Conservation (phyloP, 2,797 vertebrate species). For the Chelon labrosus region DNA sequence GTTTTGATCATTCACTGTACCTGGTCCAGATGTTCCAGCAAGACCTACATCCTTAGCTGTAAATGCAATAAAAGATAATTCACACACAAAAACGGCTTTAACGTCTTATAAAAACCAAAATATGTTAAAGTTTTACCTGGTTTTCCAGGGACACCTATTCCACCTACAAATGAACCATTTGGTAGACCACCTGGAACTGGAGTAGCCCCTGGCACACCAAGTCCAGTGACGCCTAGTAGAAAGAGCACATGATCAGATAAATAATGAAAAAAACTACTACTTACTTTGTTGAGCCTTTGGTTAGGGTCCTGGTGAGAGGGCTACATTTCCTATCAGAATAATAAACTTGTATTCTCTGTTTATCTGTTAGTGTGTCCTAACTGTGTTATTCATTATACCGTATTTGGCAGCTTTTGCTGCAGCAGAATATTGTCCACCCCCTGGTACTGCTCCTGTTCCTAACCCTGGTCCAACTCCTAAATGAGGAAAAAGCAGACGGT, state of each 20-base stretch:
- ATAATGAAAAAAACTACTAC: no score
- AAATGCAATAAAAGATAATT: conserved; percentile 32
- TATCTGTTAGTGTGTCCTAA: no score
- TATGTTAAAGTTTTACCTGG: conserved; percentile 61
- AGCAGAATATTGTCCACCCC: conserved; percentile 43
- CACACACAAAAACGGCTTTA: background rate
- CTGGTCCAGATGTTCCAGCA: conserved; percentile 76
- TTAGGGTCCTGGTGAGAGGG: no score
- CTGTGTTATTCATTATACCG: conserved; percentile 15
- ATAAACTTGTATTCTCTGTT: no score
- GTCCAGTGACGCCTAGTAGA: conserved; percentile 62
- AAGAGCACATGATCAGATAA: background rate
- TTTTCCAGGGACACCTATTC: conserved; percentile 55
- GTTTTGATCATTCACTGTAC: conserved; percentile 52
- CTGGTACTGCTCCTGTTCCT: conserved; percentile 25
- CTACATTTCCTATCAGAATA: no score
- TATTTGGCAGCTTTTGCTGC: conserved; percentile 69
- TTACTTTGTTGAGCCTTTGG: no score
- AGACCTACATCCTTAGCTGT: conserved; percentile 71
- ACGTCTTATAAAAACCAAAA: background rate
- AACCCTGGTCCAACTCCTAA: conserved; percentile 33
- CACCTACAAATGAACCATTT: conserved; percentile 64
- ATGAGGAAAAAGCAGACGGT: background rate
- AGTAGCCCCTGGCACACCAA: conserved; percentile 66
- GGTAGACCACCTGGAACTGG: conserved; percentile 51